Conservation (phyloP, 2,797 vertebrate genomes). For the Huso huso region DNA sequence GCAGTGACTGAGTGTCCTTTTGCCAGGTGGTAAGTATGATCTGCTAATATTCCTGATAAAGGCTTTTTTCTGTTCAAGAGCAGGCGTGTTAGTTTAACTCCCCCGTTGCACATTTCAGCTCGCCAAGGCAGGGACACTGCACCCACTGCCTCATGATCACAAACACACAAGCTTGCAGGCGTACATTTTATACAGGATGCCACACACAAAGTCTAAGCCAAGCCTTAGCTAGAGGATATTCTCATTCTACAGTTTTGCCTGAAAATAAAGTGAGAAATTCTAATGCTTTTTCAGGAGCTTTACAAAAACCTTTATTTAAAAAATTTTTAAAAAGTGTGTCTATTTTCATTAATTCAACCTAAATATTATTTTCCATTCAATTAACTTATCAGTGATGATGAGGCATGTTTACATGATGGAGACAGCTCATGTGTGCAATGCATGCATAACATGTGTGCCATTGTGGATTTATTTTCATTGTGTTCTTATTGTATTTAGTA, state of each 20-base stretch:
- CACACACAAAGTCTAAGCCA: conserved; percentile 10
- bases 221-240: not conserved
- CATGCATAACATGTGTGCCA: no score
- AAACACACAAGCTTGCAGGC: conserved; percentile 5
- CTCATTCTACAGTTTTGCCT: not conserved
- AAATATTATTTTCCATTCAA: no score
- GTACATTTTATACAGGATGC: not conserved
- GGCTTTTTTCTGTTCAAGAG: conserved; percentile 16
- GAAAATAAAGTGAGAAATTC: no score
- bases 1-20: conserved; percentile 11
- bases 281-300: no score
- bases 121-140: not conserved
- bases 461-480: no score
- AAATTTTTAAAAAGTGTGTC: no score
- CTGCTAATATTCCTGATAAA: conserved; percentile 11
- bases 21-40: conserved; percentile 18
- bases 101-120: conserved; percentile 7
- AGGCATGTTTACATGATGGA: no score
- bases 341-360: no score
- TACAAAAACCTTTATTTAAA: no score
- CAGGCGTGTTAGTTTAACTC: conserved; percentile 14
- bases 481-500: no score
- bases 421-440: no score
- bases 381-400: no score
- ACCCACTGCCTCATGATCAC: conserved; percentile 13